phyloP scores from a whole-genome alignment of 2,113 vertebrate species.

The Passer montanus region DNA sequence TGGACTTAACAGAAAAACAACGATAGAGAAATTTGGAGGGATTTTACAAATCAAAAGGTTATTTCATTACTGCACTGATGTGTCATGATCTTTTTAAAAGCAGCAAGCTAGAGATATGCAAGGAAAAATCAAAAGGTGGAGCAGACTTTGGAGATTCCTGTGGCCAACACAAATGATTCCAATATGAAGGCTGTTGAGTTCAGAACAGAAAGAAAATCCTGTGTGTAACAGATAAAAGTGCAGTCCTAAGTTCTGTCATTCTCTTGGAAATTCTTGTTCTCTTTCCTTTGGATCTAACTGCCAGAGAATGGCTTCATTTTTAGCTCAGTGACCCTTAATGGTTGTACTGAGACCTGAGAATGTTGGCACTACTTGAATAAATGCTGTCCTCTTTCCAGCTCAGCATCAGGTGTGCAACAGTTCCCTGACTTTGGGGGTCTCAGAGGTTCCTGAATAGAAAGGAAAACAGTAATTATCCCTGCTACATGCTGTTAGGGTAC shows the following conservation, averaged over 20 bases:
- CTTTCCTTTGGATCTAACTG: background rate
- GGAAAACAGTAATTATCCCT: background rate
- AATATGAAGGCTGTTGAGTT: background rate
- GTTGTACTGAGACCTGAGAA: background rate
- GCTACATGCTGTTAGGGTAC: background rate
- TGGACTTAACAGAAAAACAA: background rate
- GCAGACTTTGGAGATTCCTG: background rate
- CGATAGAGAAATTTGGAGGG: background rate
- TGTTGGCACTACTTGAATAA: background rate
- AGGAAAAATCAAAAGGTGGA: background rate
- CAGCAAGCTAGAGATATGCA: rapidly evolving
- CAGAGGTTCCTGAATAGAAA: background rate
- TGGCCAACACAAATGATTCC: background rate
- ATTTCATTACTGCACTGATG: background rate
- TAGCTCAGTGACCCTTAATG: background rate
- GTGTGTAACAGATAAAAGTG: background rate
- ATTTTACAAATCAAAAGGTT: background rate
- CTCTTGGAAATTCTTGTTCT: background rate
- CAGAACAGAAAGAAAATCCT: background rate
- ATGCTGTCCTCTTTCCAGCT: background rate
- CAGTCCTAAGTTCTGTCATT: background rate
- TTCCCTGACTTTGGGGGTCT: background rate
- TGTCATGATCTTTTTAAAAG: background rate
- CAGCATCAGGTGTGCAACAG: background rate
- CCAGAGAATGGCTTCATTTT: background rate